Conservation (phyloP, 2,888 invertebrate species). For the Campoletis raptor region DNA sequence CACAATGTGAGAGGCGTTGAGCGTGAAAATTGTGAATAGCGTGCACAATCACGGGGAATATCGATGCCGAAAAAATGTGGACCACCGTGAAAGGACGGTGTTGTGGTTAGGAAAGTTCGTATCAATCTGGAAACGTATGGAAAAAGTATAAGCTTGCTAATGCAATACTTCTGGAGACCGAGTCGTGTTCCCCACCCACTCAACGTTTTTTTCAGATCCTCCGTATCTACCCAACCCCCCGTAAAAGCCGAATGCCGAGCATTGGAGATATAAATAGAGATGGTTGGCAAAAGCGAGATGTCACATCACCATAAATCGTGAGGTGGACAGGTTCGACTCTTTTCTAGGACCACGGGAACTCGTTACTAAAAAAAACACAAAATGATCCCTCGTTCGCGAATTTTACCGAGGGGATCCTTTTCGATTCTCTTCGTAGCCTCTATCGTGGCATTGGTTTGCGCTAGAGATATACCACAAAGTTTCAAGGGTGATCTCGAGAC, state of each 20-base stretch:
- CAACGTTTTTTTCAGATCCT: constrained; percentile 14
- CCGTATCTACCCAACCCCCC: constrained; percentile 42
- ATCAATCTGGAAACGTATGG: constrained; percentile 52
- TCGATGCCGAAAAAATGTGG: constrained; percentile 50
- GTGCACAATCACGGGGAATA: constrained; percentile 36
- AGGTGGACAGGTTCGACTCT: constrained; percentile 46
- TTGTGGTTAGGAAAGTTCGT: constrained; percentile 63
- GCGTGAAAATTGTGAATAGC: constrained; percentile 55
- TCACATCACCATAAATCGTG: constrained; percentile 52
- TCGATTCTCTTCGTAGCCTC: constrained; percentile 49
- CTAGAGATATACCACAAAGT: constrained; percentile 86
- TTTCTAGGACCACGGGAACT: constrained; percentile 23
- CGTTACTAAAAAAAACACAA: constrained; percentile 12
- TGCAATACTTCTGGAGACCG: constrained; percentile 72
- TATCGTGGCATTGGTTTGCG: constrained; percentile 47
- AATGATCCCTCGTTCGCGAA: constrained; percentile 53
- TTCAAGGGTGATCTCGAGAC: constrained; percentile 85
- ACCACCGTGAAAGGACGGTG: constrained; percentile 66
- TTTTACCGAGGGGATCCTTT: constrained; percentile 55
- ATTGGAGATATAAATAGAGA: constrained; percentile 63
- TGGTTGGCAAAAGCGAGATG: constrained; percentile 24
- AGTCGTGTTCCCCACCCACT: constrained; percentile 61
- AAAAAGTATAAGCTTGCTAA: constrained; percentile 75
- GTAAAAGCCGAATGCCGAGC: constrained; percentile 21
- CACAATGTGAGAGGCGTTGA: constrained; percentile 54